Conservation (phyloP, 2,888 invertebrate genomes). For the Catocala fraxini region DNA sequence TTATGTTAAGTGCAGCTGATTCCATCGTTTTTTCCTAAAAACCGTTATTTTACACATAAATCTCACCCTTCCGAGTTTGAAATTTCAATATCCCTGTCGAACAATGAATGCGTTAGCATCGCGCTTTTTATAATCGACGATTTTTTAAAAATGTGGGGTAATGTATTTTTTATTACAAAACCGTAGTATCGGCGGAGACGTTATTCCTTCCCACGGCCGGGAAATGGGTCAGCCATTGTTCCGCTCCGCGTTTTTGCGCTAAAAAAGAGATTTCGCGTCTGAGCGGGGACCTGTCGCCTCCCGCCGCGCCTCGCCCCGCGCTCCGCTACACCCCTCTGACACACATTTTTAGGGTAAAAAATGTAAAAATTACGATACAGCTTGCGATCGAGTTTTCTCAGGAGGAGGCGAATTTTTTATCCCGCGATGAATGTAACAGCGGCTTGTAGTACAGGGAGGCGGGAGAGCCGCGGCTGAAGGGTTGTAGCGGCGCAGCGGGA, state of each 20-base stretch:
- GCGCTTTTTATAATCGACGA: constrained; percentile 71
- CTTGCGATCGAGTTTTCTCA: constrained; percentile 83
- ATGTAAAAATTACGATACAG: constrained; percentile 81
- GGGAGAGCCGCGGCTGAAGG: constrained; percentile 58
- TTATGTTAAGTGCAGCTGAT: constrained; percentile 71
- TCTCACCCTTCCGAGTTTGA: constrained; percentile 84
- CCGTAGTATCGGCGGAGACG: constrained; percentile 72
- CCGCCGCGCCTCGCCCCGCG: constrained; percentile 52
- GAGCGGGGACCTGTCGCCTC: constrained; percentile 73
- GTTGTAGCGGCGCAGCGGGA: constrained; percentile 54
- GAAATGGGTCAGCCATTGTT: constrained; percentile 87
- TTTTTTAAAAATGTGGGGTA: constrained; percentile 85
- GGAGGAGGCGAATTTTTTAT: constrained; percentile 69
- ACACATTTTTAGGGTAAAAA: constrained; percentile 84
- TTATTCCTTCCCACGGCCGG: constrained; percentile 87
- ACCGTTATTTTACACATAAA: constrained; percentile 86
- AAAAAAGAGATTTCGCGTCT: constrained; percentile 82
- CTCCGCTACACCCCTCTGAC: constrained; percentile 71
- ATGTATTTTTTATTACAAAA: constrained; percentile 85
- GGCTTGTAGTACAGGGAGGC: constrained; percentile 77
- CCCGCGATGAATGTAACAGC: constrained; percentile 70
- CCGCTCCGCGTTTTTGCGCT: constrained; percentile 80
- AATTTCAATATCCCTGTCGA: constrained; percentile 78
- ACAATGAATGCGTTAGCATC: constrained; percentile 74
- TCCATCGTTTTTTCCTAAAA: constrained; percentile 72